Evolutionary conservation across 2,888 invertebrate species (phyloP), one percentile per base, ranked within the genome.

Genomic region (Amitus sp.): DNA sequence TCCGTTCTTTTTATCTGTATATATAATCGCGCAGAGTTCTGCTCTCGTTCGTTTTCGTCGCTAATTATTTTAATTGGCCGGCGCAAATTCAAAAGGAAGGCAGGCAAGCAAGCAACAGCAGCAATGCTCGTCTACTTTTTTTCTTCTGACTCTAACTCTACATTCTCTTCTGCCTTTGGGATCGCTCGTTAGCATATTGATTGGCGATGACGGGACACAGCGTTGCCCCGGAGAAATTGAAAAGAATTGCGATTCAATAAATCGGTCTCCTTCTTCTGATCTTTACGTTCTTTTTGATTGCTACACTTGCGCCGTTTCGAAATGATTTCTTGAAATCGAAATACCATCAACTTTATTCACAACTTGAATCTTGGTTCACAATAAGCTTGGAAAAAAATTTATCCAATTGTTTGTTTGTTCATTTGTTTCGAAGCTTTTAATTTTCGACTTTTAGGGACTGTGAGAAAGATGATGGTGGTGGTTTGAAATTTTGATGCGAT

Each of bases 41-140:
- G 73, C 69, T 75, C 76, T 76, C 77, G 75, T 79, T 78, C 76
- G 75, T 76, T 79, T 65, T 76, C 78, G 79, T 81, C 78, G 80
- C 82, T 82, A 82, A 82, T 82, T 82, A 82, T 82, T 82, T 81
- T 82, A 82, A 82, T 82, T 82, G 82, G 82, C 77, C 79, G 82
- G 78, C 77, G 76, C 74, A 72, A 77, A 78, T 81, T 80, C 79
- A 79, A 79, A 80, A 80, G 80, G 71, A 64, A 66, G 70, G 71
- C 70, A 67, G 70, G 67, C 73, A n/a, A n/a, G n/a, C n/a, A n/a
- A n/a, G n/a, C n/a, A n/a, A n/a, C n/a, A 57, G 68, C 67, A 66
- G n/a, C n/a, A 67, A 58, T 54, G 67, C 66, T 69, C 67, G 34
- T 47, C 15, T 19, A 49, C 34, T 28, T 48, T 50, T 60, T 64